A percentile compares a stretch with the other conserved stretches of the same genome.
These are phyloP conservation scores for Perdita meconis DNA, from an alignment of 2,888 invertebrate genomes.

Conservation along the genomic window DNA sequence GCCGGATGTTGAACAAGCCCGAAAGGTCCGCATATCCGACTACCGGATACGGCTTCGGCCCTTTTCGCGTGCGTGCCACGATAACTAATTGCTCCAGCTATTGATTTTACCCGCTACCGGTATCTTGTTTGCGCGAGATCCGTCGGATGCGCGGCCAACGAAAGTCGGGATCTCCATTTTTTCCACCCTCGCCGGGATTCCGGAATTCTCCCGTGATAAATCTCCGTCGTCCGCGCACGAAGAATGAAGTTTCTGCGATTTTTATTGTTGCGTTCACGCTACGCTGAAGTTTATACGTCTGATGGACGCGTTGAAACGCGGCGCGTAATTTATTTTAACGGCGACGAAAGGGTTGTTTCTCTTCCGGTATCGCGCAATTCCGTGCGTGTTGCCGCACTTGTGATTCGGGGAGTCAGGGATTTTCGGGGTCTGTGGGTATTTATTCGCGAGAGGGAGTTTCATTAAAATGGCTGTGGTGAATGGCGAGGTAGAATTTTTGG, in stretches of 20 bases:
- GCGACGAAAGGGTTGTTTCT: not conserved
- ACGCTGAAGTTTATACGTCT: conserved; percentile 28
- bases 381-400: not conserved
- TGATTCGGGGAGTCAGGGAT: not conserved
- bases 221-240: conserved; percentile 40
- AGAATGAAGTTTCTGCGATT: conserved; percentile 34
- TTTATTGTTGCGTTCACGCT: conserved; percentile 31
- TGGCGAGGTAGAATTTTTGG: too few relatives aligned
- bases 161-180: conserved; percentile 52
- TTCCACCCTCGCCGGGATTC: conserved; percentile 18
- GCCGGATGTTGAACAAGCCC: conserved; percentile 69
- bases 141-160: conserved; percentile 14
- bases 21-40: conserved; percentile 68
- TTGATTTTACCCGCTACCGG: conserved; percentile 59
- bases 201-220: conserved; percentile 48
- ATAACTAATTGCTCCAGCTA: conserved; percentile 67
- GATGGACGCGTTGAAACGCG: conserved; percentile 10
- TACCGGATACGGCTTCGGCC: conserved; percentile 63
- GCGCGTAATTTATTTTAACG: conserved; percentile 26
- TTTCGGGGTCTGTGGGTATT: too few relatives aligned
- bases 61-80: conserved; percentile 61
- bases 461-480: too few relatives aligned
- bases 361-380: not conserved
- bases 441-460: too few relatives aligned
- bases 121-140: conserved; percentile 54